Evolutionary conservation across 1,140 invertebrate species (phyloP).

Genomic region (Lysiphlebus fabarum): DNA sequence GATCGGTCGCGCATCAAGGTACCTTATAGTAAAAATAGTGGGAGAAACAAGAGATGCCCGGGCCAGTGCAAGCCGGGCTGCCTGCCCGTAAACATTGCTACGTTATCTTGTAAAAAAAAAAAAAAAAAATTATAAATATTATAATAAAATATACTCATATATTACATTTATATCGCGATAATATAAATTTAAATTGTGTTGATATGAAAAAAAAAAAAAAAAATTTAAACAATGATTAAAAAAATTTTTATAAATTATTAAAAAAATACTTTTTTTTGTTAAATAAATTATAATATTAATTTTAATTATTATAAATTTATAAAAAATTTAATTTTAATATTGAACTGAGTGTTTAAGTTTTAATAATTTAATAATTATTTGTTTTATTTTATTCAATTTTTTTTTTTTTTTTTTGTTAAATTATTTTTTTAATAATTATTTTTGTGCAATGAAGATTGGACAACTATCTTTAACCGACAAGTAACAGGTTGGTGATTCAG

Average conservation of each 20-base stretch:
- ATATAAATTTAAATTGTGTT: too few species aligned
- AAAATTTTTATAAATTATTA: slow-evolving; percentile 4
- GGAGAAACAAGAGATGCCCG: slow-evolving; percentile 46
- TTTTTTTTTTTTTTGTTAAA: neutral
- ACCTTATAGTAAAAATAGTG: slow-evolving; percentile 24
- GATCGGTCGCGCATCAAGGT: slow-evolving; percentile 1
- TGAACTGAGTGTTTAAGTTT: neutral
- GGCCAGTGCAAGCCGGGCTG: slow-evolving; percentile 55
- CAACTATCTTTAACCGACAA: slow-evolving; percentile 29
- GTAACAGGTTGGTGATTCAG: slow-evolving; percentile 53
- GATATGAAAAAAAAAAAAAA: too few species aligned
- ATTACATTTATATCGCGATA: neutral
- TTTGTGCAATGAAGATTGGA: neutral
- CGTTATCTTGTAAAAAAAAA: slow-evolving; percentile 24
- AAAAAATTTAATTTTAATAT: neutral
- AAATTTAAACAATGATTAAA: neutral
- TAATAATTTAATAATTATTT: too few species aligned
- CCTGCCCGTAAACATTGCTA: slow-evolving; percentile 48
- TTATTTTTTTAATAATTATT: neutral
- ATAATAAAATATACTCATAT: neutral
- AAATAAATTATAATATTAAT: too few species aligned
- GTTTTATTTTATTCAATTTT: neutral
- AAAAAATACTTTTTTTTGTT: neutral
- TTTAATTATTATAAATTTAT: neutral
- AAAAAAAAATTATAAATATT: slow-evolving; percentile 3